Conservation (phyloP, 1,140 invertebrate species). For the Ylistrum balloti region DNA sequence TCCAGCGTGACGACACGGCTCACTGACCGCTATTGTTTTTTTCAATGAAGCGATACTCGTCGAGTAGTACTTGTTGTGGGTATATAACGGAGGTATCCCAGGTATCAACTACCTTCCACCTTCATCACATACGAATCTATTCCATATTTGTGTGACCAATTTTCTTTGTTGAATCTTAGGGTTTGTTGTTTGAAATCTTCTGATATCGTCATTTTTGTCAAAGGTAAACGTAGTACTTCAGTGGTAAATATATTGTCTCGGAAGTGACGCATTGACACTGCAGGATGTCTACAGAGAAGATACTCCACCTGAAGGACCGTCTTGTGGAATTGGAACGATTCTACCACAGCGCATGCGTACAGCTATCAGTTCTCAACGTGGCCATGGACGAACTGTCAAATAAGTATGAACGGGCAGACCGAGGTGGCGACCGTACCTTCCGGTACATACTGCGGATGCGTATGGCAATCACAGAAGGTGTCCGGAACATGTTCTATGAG, state of each 20-base stretch:
- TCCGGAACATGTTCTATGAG: slow-evolving; percentile 65
- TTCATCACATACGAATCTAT: not conserved
- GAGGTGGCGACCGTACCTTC: slow-evolving; percentile 49
- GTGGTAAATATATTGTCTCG: not conserved
- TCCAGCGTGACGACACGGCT: not conserved
- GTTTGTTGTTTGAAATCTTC: not conserved
- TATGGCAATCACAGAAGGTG: slow-evolving; percentile 63
- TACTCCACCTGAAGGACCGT: slow-evolving; percentile 49
- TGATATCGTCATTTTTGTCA: not conserved
- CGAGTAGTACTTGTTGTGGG: not conserved
- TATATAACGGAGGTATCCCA: not conserved
- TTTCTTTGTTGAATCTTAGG: not conserved
- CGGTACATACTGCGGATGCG: slow-evolving; percentile 61
- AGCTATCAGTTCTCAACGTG: slow-evolving; percentile 53
- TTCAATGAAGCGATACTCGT: not conserved
- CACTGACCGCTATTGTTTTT: not conserved
- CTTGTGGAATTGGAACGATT: slow-evolving; percentile 53
- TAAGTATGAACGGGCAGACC: slow-evolving; percentile 55
- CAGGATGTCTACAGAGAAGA: not conserved
- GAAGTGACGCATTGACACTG: not conserved
- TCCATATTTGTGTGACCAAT: not conserved
- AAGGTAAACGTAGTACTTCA: not conserved
- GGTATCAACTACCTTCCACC: not conserved
- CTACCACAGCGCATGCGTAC: slow-evolving; percentile 54
- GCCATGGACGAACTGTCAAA: slow-evolving; percentile 53